These are phyloP conservation scores for Engraulis encrasicolus DNA, from an alignment of 2,113 vertebrate genomes.

Conservation along the genomic window DNA sequence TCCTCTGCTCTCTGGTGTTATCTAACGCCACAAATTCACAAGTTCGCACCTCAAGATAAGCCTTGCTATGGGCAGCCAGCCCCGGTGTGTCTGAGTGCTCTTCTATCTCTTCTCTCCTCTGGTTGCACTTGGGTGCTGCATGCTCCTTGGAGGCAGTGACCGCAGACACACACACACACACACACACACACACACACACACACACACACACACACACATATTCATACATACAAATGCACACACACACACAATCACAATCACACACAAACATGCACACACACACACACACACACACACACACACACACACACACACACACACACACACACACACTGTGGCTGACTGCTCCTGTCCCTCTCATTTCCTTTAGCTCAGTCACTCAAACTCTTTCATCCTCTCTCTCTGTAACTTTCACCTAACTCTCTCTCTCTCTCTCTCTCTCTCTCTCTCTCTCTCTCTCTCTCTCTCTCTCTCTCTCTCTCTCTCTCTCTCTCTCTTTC, in stretches of 20 bases:
- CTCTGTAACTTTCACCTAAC: too few species aligned
- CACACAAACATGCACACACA: background rate
- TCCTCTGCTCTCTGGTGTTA: background rate
- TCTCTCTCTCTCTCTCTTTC: too few species aligned
- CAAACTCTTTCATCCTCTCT: background rate
- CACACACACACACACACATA: constrained; percentile 27
- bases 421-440: constrained; percentile 31
- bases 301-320: background rate
- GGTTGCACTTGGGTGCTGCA: background rate
- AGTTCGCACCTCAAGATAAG: background rate
- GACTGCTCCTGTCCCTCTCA: background rate
- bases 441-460: background rate
- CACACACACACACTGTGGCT: background rate
- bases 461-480: too few species aligned
- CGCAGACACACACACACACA: background rate
- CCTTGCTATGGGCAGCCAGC: background rate
- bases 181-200: background rate
- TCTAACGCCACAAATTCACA: background rate
- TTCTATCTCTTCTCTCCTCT: background rate
- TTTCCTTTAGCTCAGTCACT: background rate
- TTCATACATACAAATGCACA: background rate
- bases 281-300: constrained; percentile 33
- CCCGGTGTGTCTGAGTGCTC: background rate
- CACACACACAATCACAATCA: background rate
- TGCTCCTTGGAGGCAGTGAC: background rate